phyloP scores from a whole-genome alignment of 2,113 vertebrate genomes.

The Pelecanoides urinatrix region DNA sequence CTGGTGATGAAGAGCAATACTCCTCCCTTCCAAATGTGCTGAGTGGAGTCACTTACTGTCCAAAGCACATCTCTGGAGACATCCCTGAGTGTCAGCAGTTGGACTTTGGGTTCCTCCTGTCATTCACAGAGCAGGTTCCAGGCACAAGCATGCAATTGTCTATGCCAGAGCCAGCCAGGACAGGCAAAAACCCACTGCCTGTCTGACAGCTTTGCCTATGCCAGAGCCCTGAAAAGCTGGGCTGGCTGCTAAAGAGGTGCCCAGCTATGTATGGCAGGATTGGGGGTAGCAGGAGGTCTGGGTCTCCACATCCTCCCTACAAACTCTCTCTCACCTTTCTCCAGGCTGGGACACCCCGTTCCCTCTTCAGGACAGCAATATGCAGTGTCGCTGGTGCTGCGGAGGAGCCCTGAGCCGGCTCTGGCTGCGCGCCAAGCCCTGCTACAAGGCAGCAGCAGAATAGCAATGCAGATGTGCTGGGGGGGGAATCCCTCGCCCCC shows the following conservation, averaged over 20 bases:
- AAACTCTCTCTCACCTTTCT: not conserved
- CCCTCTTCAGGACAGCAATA: not conserved
- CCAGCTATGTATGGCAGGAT: fast-evolving
- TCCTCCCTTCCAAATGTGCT: not conserved
- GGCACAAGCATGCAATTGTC: not conserved
- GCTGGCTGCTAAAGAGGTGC: not conserved
- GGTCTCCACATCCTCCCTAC: not conserved
- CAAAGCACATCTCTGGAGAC: not conserved
- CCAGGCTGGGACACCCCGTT: not conserved
- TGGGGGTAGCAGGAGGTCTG: not conserved
- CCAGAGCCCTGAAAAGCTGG: not conserved
- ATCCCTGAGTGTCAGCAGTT: not conserved
- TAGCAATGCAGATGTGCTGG: not conserved
- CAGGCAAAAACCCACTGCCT: not conserved
- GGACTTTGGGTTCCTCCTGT: not conserved
- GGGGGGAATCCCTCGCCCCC: not conserved
- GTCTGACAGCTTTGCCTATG: not conserved
- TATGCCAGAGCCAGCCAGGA: not conserved
- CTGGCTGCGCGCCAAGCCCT: not conserved
- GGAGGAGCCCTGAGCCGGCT: not conserved
- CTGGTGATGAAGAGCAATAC: not conserved
- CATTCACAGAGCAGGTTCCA: not conserved
- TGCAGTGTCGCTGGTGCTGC: not conserved
- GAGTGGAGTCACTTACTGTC: not conserved
- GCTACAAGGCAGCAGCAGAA: not conserved